phyloP scores from a whole-genome alignment of 2,797 vertebrate genomes.

The Gobio occitaniae region DNA sequence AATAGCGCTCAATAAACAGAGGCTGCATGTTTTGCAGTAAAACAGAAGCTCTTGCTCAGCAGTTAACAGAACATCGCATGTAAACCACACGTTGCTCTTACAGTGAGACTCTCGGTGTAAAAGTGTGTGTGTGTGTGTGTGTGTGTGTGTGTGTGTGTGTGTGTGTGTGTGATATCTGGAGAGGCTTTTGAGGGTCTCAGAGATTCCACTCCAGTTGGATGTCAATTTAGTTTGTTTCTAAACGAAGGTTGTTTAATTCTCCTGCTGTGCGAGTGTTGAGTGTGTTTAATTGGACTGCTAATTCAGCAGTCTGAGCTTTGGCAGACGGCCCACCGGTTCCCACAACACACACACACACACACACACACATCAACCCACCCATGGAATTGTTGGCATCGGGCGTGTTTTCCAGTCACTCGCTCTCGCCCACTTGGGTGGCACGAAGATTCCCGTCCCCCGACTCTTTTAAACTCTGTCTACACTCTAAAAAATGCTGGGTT shows the following conservation, averaged over 20 bases:
- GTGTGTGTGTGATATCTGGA: constrained; percentile 28
- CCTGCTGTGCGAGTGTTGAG: constrained; percentile 51
- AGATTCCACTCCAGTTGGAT: constrained; percentile 21
- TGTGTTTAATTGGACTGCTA: constrained; percentile 69
- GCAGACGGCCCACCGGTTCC: constrained; percentile 55
- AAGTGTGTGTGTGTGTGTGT: constrained; percentile 12
- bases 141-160: too few species aligned
- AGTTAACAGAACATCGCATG: constrained; percentile 56
- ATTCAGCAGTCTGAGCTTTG: constrained; percentile 68
- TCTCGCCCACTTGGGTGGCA: constrained; percentile 55
- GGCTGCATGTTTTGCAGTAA: constrained; percentile 50
- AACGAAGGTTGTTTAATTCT: constrained; percentile 36
- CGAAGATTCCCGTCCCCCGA: constrained; percentile 1
- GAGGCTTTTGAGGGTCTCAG: constrained; percentile 17
- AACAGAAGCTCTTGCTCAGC: constrained; percentile 61
- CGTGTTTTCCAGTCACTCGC: constrained; percentile 50
- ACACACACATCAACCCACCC: constrained; percentile 35
- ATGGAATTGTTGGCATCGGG: constrained; percentile 34
- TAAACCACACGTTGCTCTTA: constrained; percentile 18
- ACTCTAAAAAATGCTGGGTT: too few species aligned
- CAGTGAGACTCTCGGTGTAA: constrained; percentile 6
- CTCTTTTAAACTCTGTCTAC: background rate
- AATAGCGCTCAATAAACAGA: constrained; percentile 50
- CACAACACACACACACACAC: constrained; percentile 50
- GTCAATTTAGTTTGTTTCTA: constrained; percentile 40